phyloP scores from a whole-genome alignment of 2,797 vertebrate species.

The Oreochromis mossambicus region DNA sequence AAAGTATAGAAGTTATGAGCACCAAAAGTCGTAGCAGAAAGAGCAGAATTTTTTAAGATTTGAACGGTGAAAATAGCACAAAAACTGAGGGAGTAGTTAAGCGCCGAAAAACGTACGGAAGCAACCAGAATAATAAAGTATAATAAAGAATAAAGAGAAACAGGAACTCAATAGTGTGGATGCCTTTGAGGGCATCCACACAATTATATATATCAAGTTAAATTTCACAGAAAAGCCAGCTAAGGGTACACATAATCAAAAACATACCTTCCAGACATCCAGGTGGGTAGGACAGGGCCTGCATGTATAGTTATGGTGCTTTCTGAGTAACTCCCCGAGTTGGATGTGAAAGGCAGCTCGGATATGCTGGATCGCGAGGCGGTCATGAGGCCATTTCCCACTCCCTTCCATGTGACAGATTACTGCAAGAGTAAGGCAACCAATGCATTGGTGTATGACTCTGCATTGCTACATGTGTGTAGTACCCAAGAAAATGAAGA shows the following conservation, averaged over 20 bases:
- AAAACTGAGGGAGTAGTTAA: too few relatives aligned
- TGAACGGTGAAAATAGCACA: too few relatives aligned
- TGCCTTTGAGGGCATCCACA: too few relatives aligned
- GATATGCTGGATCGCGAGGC: constrained; percentile 85
- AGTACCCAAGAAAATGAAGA: background rate
- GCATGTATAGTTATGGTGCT: constrained; percentile 81
- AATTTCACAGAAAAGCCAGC: background rate
- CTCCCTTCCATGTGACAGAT: constrained; percentile 97
- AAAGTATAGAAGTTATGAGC: too few relatives aligned
- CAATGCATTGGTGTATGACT: background rate
- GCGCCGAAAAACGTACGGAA: too few relatives aligned
- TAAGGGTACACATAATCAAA: background rate
- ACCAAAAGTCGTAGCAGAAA: too few relatives aligned
- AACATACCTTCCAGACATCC: constrained; percentile 89
- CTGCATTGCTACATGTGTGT: background rate
- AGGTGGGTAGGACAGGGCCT: constrained; percentile 78
- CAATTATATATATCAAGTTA: background rate
- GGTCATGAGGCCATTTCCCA: constrained; percentile 92
- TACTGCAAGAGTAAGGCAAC: constrained; percentile 68
- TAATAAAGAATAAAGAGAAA: too few relatives aligned
- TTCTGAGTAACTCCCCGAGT: constrained; percentile 82
- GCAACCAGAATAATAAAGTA: too few relatives aligned
- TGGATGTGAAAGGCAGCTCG: constrained; percentile 90
- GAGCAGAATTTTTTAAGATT: too few relatives aligned
- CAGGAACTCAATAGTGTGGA: too few relatives aligned